phyloP scores from a whole-genome alignment of 2,888 invertebrate genomes.

The Monoplex corrugatus region DNA sequence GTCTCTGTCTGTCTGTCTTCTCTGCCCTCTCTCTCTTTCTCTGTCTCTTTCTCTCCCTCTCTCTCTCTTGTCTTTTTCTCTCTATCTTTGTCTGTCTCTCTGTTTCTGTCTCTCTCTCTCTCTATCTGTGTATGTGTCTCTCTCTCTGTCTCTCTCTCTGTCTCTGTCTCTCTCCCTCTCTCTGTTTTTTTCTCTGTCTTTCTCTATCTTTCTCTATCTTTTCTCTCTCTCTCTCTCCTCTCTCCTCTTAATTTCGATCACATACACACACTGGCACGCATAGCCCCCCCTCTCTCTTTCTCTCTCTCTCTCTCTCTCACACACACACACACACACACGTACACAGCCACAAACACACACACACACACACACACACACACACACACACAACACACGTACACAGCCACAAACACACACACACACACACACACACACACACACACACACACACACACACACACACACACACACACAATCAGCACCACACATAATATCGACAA shows the following conservation, averaged over 20 bases:
- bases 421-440: slow-evolving; percentile 1
- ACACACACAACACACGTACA: background rate
- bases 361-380: background rate
- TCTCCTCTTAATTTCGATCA: too few species aligned
- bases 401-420: background rate
- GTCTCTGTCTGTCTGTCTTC: too few species aligned
- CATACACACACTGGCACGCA: background rate
- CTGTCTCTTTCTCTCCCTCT: background rate
- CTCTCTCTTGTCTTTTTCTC: background rate
- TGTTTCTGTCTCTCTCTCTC: background rate
- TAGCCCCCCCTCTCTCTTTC: background rate
- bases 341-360: background rate
- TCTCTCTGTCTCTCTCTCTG: background rate
- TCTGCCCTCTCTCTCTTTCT: background rate
- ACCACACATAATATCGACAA: too few species aligned
- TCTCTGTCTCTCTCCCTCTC: background rate
- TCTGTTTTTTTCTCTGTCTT: background rate
- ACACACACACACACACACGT: background rate
- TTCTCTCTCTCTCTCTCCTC: too few species aligned
- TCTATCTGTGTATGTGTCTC: background rate
- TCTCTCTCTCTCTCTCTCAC: too few species aligned
- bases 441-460: background rate
- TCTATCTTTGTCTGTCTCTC: background rate
- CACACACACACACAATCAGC: background rate
- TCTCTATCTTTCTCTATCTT: background rate